Conservation (phyloP, 2,888 invertebrate species). For the Drosophila neoperkinsi region DNA sequence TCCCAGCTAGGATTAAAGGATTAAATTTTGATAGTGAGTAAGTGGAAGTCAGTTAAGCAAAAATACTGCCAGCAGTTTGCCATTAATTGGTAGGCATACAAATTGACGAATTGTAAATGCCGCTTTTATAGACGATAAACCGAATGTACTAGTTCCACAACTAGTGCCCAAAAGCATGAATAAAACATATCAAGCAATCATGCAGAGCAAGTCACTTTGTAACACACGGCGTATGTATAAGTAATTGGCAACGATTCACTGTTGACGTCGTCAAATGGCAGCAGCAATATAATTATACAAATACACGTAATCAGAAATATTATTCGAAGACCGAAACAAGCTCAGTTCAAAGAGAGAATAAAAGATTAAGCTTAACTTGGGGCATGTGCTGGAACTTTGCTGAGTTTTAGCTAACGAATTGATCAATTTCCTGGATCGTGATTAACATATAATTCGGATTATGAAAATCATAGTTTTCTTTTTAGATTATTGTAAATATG, state of each 20-base stretch:
- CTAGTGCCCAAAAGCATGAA: constrained; percentile 15
- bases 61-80: background rate
- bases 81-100: constrained; percentile 2
- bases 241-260: constrained; percentile 31
- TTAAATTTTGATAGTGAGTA: background rate
- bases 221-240: background rate
- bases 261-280: constrained; percentile 10
- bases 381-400: background rate
- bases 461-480: background rate
- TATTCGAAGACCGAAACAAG: background rate
- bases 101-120: constrained; percentile 8
- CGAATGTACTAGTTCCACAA: constrained; percentile 1
- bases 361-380: background rate
- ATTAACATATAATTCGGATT: background rate
- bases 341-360: background rate
- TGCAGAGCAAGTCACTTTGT: background rate
- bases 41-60: background rate
- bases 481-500: background rate
- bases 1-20: background rate
- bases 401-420: background rate
- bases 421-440: background rate
- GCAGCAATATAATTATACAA: constrained; percentile 11
- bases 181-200: constrained; percentile 14
- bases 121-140: constrained; percentile 3
- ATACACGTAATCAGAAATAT: constrained; percentile 3